phyloP scores from a whole-genome alignment of 2,113 vertebrate genomes.

The Misgurnus anguillicaudatus region DNA sequence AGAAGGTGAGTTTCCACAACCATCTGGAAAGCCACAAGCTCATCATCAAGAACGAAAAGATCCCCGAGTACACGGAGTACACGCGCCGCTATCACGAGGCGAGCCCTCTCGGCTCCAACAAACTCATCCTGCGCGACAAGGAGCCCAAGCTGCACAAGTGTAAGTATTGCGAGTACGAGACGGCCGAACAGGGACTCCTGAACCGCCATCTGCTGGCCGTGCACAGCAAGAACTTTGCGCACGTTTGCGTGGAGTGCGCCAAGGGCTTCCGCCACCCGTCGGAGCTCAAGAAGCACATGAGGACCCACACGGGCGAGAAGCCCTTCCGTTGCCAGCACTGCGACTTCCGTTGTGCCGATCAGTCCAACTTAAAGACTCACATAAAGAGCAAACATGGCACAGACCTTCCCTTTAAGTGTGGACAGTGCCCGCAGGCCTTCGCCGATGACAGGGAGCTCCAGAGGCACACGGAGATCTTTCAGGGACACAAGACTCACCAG shows the following conservation, averaged over 20 bases:
- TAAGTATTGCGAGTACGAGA: slow-evolving; percentile 98
- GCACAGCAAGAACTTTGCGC: slow-evolving; percentile 97
- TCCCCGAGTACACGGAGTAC: slow-evolving; percentile 89
- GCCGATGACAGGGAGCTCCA: slow-evolving; percentile 91
- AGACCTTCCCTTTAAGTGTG: slow-evolving; percentile 93
- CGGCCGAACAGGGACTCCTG: slow-evolving; percentile 94
- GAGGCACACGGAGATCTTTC: slow-evolving; percentile 90
- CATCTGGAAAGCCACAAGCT: slow-evolving; percentile 99
- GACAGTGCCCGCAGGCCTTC: slow-evolving; percentile 95
- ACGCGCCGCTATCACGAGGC: slow-evolving; percentile 92
- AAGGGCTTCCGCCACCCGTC: slow-evolving; percentile 98
- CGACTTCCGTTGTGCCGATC: slow-evolving; percentile 94
- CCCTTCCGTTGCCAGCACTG: slow-evolving; percentile 97
- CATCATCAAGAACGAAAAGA: slow-evolving; percentile 86
- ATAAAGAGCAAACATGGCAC: slow-evolving; percentile 96
- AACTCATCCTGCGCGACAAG: slow-evolving; percentile 94
- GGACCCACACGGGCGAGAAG: slow-evolving; percentile 98
- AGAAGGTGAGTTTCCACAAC: slow-evolving; percentile 98
- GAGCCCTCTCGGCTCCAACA: slow-evolving; percentile 93
- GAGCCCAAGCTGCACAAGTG: slow-evolving; percentile 95
- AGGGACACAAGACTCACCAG: slow-evolving; percentile 98
- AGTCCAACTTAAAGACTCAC: slow-evolving; percentile 99
- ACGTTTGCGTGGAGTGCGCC: slow-evolving; percentile 96
- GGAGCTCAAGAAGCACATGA: slow-evolving; percentile 99
- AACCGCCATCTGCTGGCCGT: slow-evolving; percentile 95